Base-by-base conservation (phyloP, 2,797 vertebrate species). In the Pogonophryne albipinna region DNA sequence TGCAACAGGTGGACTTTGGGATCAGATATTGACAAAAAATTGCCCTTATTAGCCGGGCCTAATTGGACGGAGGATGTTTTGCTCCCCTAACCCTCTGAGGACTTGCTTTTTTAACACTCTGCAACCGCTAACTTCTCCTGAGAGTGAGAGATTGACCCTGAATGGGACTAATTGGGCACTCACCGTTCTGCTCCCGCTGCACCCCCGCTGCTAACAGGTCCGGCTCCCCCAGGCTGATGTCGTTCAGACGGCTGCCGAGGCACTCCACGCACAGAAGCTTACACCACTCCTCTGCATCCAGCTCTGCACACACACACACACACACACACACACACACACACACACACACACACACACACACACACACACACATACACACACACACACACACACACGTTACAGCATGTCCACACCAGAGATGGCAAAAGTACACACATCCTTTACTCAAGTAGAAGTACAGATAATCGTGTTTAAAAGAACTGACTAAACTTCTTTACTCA, bases 231-330 rank as follows among this genome's bases (percentile, higher is more conserved):
- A 99, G 96, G 91, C 97, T 99, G 95, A 99, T 99, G 92, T 99
- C 98, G 87, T 99, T 99, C 78, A 99, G 95, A 66, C 97, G 95
- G 82, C 96, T 97, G 91, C 97, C 97, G 87, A 99, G 94, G 85
- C 98, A 99, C 92, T 99, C 98, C 93, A 97, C 90, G 75, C 97
- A 99, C 83, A 99, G 96, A 85, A 98, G 96, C 85, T 99, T 99
- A 89, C 97, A 99, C 98, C 98, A 99, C 76, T 99, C 98, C 91
- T 99, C 98, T 0, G 98, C 98, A 87, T 99, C 98, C 89, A 99
- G 94, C 90, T 99, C 98, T 99, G 92, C 83, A 83, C 23, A 27
- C 23, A 27, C 23, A 27, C 27, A 27, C 3, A 27, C 27, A 27
- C 27, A 27, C 27, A 4, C 27, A 27, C 4, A 27, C 27, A 27